Evolutionary conservation across 64 coral and sea anemone genomes (phyloP).

Genomic region (Actinia equina): DNA sequence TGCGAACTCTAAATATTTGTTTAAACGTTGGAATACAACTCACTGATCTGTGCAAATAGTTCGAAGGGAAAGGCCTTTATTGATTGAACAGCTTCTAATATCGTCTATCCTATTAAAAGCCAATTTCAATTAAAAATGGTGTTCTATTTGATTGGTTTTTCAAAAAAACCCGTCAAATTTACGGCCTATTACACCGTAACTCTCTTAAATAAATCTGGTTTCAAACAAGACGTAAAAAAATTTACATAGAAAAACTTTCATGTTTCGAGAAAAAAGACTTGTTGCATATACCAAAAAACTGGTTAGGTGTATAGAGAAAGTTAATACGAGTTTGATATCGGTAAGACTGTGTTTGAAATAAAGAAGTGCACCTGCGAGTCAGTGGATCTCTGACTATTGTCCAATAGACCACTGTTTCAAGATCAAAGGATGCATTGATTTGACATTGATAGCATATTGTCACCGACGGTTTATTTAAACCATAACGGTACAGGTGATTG

Average conservation of each 20-base stretch:
- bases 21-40: neutral
- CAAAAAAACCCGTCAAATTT: neutral
- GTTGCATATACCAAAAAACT: too few species aligned
- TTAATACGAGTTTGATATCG: too few species aligned
- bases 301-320: too few species aligned
- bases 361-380: too few species aligned
- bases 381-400: too few species aligned
- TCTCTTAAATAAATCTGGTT: neutral
- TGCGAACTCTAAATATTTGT: neutral
- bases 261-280: too few species aligned
- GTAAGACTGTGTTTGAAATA: too few species aligned
- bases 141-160: neutral
- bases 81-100: constrained; percentile 4
- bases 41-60: neutral
- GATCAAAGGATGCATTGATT: too few species aligned
- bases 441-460: too few species aligned
- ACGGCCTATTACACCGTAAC: neutral
- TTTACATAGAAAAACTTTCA: neutral
- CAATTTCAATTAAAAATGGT: constrained; percentile 11
- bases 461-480: too few species aligned
- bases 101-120: neutral
- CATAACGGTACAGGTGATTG: too few species aligned
- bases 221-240: neutral
- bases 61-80: neutral
- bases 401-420: too few species aligned